phyloP scores from a whole-genome alignment of 2,797 vertebrate species.

The Chanos chanos region DNA sequence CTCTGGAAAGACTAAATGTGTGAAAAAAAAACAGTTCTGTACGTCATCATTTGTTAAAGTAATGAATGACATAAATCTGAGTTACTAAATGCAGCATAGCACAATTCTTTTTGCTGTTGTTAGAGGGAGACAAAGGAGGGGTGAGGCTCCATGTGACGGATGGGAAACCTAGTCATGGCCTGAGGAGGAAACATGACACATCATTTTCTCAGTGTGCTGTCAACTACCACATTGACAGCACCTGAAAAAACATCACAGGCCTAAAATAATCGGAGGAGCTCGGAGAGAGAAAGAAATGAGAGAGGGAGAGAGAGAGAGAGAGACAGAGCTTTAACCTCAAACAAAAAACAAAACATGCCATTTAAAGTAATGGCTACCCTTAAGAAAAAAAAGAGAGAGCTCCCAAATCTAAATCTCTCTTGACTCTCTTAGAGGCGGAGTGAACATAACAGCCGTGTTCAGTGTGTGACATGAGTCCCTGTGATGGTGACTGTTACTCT shows the following conservation, averaged over 20 bases:
- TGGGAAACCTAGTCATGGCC: conserved; percentile 42
- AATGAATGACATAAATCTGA: too few species aligned
- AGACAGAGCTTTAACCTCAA: conserved; percentile 37
- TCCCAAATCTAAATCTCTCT: not conserved
- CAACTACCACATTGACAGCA: conserved; percentile 55
- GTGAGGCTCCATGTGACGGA: conserved; percentile 41
- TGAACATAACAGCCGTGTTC: too few species aligned
- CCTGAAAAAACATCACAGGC: conserved; percentile 67
- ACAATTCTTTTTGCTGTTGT: conserved; percentile 45
- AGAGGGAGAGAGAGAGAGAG: conserved; percentile 30
- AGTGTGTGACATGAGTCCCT: too few species aligned
- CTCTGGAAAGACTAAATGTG: too few species aligned
- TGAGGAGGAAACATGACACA: conserved; percentile 48
- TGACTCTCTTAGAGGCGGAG: too few species aligned
- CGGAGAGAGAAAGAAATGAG: too few species aligned
- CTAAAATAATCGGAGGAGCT: conserved; percentile 52
- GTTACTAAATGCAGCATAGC: too few species aligned
- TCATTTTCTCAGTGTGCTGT: conserved; percentile 35
- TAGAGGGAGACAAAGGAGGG: conserved; percentile 36
- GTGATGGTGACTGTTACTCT: too few species aligned
- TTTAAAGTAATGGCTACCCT: conserved; percentile 51
- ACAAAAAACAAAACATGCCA: conserved; percentile 7
- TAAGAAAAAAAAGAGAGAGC: conserved; percentile 49
- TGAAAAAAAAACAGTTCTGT: too few species aligned
- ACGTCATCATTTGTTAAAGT: too few species aligned